phyloP scores from a whole-genome alignment of 2,797 vertebrate genomes.

The Coreius guichenoti region DNA sequence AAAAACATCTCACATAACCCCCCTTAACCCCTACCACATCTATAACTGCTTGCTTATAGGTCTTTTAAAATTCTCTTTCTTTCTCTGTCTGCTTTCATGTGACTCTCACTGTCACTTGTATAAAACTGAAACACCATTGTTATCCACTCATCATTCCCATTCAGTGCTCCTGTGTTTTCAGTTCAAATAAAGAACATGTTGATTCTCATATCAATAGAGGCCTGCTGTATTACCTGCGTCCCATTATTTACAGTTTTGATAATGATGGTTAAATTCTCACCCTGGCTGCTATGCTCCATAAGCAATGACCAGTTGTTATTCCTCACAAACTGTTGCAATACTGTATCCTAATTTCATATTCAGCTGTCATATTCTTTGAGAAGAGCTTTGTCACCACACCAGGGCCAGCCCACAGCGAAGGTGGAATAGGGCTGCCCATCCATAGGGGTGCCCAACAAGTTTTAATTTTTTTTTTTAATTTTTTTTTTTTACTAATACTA shows the following conservation, averaged over 20 bases:
- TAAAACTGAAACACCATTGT: neutral
- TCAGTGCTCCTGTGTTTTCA: neutral
- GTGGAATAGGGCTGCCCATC: too few species aligned
- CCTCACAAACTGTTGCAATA: too few species aligned
- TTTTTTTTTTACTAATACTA: too few species aligned
- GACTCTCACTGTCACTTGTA: neutral
- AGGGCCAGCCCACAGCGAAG: too few species aligned
- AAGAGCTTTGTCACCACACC: too few species aligned
- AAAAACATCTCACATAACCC: conserved; percentile 32
- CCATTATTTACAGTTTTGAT: neutral
- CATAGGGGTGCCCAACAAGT: too few species aligned
- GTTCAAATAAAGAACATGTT: neutral
- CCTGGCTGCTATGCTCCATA: too few species aligned
- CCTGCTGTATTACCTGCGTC: neutral
- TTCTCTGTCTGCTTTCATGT: neutral
- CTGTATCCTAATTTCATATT: too few species aligned
- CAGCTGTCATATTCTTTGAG: too few species aligned
- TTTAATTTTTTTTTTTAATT: too few species aligned
- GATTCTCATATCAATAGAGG: neutral
- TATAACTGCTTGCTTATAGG: neutral
- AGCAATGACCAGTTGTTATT: too few species aligned
- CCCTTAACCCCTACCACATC: neutral
- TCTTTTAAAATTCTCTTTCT: neutral
- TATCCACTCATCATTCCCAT: neutral
- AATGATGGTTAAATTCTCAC: neutral